Evolutionary conservation across 2,888 invertebrate species (phyloP).

Genomic region (Metalampra italica): DNA sequence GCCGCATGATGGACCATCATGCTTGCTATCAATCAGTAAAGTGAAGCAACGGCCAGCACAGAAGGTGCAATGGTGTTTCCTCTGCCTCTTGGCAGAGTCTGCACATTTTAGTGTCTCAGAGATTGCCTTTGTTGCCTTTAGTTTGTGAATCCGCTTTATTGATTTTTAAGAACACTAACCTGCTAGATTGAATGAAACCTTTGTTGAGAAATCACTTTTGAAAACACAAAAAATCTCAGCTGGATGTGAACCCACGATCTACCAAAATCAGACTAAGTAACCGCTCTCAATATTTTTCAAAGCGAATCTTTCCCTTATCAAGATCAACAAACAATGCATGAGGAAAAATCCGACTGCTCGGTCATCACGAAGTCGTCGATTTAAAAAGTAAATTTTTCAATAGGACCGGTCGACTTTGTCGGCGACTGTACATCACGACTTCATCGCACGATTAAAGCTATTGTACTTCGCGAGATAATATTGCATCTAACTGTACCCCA

Average conservation of each 20-base stretch:
- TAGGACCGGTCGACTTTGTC: constrained; percentile 13
- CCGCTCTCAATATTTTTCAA: background rate
- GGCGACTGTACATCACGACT: constrained; percentile 57
- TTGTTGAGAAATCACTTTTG: too few species aligned
- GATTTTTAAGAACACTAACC: too few species aligned
- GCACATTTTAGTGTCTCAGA: too few species aligned
- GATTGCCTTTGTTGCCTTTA: too few species aligned
- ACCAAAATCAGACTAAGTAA: background rate
- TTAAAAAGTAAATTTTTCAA: constrained; percentile 3
- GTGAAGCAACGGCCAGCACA: too few species aligned
- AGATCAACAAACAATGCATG: constrained; percentile 4
- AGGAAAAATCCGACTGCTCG: background rate
- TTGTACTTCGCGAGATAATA: constrained; percentile 57
- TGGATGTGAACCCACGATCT: background rate
- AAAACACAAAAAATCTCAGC: too few species aligned
- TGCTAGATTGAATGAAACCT: too few species aligned
- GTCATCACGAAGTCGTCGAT: background rate
- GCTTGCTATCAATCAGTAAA: too few species aligned
- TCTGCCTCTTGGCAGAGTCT: too few species aligned
- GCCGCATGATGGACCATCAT: too few species aligned
- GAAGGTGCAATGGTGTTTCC: too few species aligned
- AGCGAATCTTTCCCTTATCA: background rate
- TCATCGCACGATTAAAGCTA: constrained; percentile 67
- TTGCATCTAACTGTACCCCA: constrained; percentile 69
- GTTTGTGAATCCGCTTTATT: too few species aligned